Base-by-base conservation (phyloP, 2,888 invertebrate species). In the Therioaphis trifolii region DNA sequence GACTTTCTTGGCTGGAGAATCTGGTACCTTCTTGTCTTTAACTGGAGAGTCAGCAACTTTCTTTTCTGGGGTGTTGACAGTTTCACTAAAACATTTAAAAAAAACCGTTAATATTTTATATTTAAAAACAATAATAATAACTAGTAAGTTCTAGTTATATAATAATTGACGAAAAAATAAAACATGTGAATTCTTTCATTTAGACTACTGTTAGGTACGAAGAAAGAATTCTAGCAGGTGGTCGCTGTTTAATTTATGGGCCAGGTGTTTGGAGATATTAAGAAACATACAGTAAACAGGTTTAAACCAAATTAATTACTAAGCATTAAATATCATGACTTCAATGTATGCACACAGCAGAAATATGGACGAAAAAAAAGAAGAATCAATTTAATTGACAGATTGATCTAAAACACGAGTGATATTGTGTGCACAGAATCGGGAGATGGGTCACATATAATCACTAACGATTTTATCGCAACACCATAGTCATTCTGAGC, bases 11-110 rank as follows among this genome's bases (percentile, higher is more conserved):
- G 63, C 72, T 24, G 82, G 82, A 24, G 82, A 82, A 46, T 82
- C 82, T 9, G 71, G 82, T 11, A 82, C 72, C 35, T 82, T 82
- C 27, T 82, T 82, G 2, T 82, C 82, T 18, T 82, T 82, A 0
- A 63, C 72, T 40, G 82, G 82, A 0, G 82, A 82, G n/a, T 82
- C 82, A 0, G 52, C 74, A 21, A 82, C 82, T 74, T 82, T 82
- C 63, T 82, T 82, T 40, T 82, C 82, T 52, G 82, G 82, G 63
- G 82, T 72, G 24, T 29, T 46, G 43, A 72, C 15, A 35, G 72
- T 66, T 74, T 74, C 82, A 49, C 82, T 82, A 74, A 61, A 29
- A 15, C 11, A 69, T 43, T 24, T 0, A 27, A 21, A 79, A 75
- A 14, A 63, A 7, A 76, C 2, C 15, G 2, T 0, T 15, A 43